Evolutionary conservation across 2,113 vertebrate genomes (phyloP), one percentile per base, ranked within the genome.

Genomic region (Actenoides hombroni): DNA sequence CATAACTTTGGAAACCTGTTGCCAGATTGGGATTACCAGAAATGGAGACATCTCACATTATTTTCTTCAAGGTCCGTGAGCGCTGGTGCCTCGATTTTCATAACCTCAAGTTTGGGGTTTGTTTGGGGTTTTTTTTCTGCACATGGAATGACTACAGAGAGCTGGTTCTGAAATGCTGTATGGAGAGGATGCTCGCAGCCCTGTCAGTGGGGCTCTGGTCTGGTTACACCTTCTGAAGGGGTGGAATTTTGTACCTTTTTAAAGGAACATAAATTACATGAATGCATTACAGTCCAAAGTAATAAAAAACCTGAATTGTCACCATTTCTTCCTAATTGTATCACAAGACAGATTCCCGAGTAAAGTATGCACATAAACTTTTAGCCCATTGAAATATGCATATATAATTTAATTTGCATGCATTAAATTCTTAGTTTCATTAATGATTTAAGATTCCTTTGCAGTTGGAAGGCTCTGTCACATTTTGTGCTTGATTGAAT

Each of bases 401-500:
- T 93, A 90, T 95, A 94, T 97, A 97, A 97, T 96, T 97, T 97
- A 97, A 97, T 97, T 97, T 97, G 94, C 97, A 97, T 97, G 80
- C 77, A 97, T 97, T 97, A 97, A 96, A 94, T 79, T 92, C 90
- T 94, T 94, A 80, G 84, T 83, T 96, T 95, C 92, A 95, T 97
- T 95, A 97, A 97, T 96, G 79, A 96, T 97, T 97, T 97, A 97
- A 88, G 88, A 61, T 94, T 95, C 76, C 90, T 92, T 92, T 97
- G 88, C 84, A 65, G 74, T 96, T 11, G n/a, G 91, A 96, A 95
- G 71, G 70, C 88, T 88, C 80, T 80, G 76, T 77, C 88, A 91
- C 68, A 31, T 90, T 94, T 77, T 94, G 92, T 94, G 60, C 83
- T 40, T 95, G 90, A 95, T 95, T 94, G 81, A 97, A 83, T 95